Conservation (phyloP, 2,888 invertebrate genomes). For the Acanthosepion lycidas region DNA sequence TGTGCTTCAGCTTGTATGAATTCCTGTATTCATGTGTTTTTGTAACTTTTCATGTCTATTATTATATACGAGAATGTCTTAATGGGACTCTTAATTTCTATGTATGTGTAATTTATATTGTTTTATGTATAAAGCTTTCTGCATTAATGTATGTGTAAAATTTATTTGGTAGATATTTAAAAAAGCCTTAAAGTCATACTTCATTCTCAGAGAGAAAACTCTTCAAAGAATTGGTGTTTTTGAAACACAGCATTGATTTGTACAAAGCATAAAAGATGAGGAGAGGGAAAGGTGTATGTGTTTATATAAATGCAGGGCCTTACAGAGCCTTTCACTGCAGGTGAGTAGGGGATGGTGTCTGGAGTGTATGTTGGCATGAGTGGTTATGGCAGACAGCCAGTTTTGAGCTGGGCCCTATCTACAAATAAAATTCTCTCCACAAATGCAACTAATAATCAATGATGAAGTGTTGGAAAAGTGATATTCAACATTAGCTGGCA, state of each 20-base stretch:
- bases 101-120: neutral
- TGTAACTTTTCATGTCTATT: neutral
- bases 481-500: neutral
- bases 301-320: neutral
- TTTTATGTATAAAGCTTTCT: neutral
- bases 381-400: neutral
- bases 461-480: neutral
- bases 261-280: neutral
- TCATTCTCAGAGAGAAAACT: neutral
- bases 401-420: neutral
- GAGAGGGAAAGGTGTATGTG: neutral
- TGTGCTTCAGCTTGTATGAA: too few relatives aligned
- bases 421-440: neutral
- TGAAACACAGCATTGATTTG: neutral
- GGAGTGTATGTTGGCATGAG: neutral
- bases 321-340: neutral
- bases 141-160: neutral
- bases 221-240: neutral
- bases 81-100: neutral
- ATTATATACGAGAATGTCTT: neutral
- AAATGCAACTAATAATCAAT: neutral
- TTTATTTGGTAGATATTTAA: neutral
- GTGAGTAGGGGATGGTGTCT: neutral
- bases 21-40: neutral
- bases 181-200: neutral